Evolutionary conservation across 2,113 vertebrate species (phyloP).

Genomic region (Apteryx owenii): DNA sequence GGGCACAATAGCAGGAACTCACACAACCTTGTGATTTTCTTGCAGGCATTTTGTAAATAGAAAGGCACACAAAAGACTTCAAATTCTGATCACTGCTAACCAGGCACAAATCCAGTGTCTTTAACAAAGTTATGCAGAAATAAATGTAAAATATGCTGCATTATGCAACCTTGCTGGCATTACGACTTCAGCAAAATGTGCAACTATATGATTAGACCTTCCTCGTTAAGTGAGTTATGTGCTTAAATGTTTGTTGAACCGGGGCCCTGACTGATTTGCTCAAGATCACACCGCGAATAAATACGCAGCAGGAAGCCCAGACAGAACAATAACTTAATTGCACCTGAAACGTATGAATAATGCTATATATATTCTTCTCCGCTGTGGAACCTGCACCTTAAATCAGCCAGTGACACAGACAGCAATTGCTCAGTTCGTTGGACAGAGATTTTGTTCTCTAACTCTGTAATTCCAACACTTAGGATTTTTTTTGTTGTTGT

Average conservation of each 20-base stretch:
- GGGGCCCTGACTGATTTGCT: neutral
- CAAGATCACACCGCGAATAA: neutral
- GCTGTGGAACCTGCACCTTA: neutral
- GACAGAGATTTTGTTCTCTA: neutral
- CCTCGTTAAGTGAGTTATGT: neutral
- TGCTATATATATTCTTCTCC: neutral
- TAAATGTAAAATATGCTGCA: neutral
- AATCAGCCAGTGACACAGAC: neutral
- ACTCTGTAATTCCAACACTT: neutral
- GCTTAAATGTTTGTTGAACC: neutral
- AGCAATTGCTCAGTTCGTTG: neutral
- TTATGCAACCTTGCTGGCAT: neutral
- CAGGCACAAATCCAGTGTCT: neutral
- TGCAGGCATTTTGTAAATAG: neutral
- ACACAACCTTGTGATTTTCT: neutral
- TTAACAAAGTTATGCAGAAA: neutral
- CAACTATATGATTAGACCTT: neutral
- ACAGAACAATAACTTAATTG: slow-evolving; percentile 10
- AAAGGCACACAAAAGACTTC: neutral
- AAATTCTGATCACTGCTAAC: neutral
- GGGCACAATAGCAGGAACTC: neutral
- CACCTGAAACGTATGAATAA: neutral
- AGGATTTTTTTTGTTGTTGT: neutral
- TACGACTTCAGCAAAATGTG: neutral
- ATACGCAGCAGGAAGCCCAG: neutral